Evolutionary conservation across 1,140 invertebrate species (phyloP), one percentile per base, ranked within the genome.

Genomic region (Magallana ariakensis): DNA sequence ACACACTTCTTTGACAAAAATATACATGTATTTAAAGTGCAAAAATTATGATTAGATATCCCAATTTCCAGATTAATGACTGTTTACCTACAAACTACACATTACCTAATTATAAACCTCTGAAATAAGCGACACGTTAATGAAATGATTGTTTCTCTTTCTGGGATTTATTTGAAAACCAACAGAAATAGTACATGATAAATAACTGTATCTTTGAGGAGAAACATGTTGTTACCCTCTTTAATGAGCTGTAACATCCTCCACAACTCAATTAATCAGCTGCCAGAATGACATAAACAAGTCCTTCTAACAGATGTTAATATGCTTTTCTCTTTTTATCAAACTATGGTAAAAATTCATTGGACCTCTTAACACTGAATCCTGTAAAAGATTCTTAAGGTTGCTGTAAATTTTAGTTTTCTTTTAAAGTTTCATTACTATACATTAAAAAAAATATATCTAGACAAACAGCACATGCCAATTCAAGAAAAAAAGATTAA

Each of bases 1-100:
- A n/a, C n/a, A 4, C 33, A 46, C 5, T 46, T 46, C 33, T 46
- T 46, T 46, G 33, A 46, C 33, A 46, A 46, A 46, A 46, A 46
- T 46, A 46, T 46, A 46, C 33, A 46, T 46, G 26, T 75, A 75
- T 26, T 13, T 75, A 26, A 11, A 33, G 66, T 75, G 66, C 66
- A 19, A 75, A 46, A 75, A 75, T 75, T 11, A 46, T 46, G 33
- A 60, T 60, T 26, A 22, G 19, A 70, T 75, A 75, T 46, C 9
- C 33, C 22, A 75, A 75, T 33, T 75, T 75, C 66, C 11, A 26
- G 66, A 75, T 75, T 75, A 75, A 75, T 75, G 66, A 26, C 11
- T 26, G 19, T 75, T 62, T 19, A 33, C 33, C 26, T 75, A 75
- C 66, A 46, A 46, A 46, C 66, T 75, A 75, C 9, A 75, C 15